phyloP scores from a whole-genome alignment of 2,113 vertebrate genomes.

The Balaeniceps rex region DNA sequence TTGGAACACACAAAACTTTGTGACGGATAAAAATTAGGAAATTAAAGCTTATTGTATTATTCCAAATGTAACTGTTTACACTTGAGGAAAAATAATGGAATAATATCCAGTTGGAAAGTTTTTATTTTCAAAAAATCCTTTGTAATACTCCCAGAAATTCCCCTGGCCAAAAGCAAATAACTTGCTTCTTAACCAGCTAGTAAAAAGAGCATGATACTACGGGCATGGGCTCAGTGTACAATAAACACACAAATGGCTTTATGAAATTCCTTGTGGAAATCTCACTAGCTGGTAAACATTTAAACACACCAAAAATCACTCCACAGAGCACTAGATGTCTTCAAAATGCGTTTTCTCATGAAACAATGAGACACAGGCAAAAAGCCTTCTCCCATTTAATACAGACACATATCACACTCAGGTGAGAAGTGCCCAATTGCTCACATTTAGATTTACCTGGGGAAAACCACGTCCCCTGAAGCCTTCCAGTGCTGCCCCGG shows the following conservation, averaged over 20 bases:
- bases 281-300: not conserved
- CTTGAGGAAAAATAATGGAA: slow-evolving; percentile 80
- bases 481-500: not conserved
- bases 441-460: fast-evolving
- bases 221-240: slow-evolving; percentile 15
- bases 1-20: slow-evolving; percentile 65
- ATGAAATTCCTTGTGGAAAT: not conserved
- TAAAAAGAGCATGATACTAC: slow-evolving; percentile 43
- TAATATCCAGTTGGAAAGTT: slow-evolving; percentile 78
- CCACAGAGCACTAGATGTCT: not conserved
- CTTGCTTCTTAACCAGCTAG: slow-evolving; percentile 58
- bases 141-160: slow-evolving; percentile 73
- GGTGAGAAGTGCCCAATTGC: not conserved
- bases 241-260: slow-evolving; percentile 16
- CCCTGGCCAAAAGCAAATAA: slow-evolving; percentile 56
- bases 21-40: slow-evolving; percentile 75
- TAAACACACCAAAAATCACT: not conserved
- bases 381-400: not conserved
- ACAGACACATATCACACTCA: fast-evolving
- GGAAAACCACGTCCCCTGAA: not conserved
- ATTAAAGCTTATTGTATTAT: slow-evolving; percentile 79
- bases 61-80: slow-evolving; percentile 81
- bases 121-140: slow-evolving; percentile 57
- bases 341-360: not conserved
- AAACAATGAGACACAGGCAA: not conserved